A percentile compares a stretch with the other conserved stretches of the same genome.
phyloP scores from a whole-genome alignment of 2,888 invertebrate species.

The Pinctada fucata region DNA sequence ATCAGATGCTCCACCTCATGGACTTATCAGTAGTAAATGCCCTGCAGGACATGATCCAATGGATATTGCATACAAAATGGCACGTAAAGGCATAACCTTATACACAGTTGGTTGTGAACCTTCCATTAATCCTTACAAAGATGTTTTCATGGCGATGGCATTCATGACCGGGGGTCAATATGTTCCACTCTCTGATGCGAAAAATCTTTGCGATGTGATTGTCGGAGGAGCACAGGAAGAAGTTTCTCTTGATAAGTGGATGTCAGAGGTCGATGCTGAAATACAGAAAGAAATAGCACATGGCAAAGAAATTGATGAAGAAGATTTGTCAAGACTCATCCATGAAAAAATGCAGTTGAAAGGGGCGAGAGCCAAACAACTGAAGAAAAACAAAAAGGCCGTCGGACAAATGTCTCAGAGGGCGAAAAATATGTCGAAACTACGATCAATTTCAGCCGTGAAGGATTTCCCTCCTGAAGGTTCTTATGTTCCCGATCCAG shows the following conservation, averaged over 20 bases:
- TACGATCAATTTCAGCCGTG: slow-evolving; percentile 5
- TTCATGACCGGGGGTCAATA: slow-evolving; percentile 68
- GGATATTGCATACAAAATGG: slow-evolving; percentile 51
- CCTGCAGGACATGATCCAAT: slow-evolving; percentile 64
- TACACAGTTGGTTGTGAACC: slow-evolving; percentile 67
- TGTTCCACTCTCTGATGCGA: slow-evolving; percentile 60
- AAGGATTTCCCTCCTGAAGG: background rate
- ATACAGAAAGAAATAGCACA: slow-evolving; percentile 46
- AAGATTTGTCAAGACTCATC: slow-evolving; percentile 34
- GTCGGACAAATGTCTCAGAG: slow-evolving; percentile 15
- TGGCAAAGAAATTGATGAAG: slow-evolving; percentile 34
- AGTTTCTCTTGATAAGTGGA: slow-evolving; percentile 61
- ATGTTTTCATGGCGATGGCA: slow-evolving; percentile 64
- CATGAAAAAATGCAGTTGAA: slow-evolving; percentile 29
- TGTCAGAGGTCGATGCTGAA: slow-evolving; percentile 57
- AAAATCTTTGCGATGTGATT: slow-evolving; percentile 60
- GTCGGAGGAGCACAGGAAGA: slow-evolving; percentile 68
- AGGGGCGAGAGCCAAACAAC: slow-evolving; percentile 37
- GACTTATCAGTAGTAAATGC: slow-evolving; percentile 65
- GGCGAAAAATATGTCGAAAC: slow-evolving; percentile 24
- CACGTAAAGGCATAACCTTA: slow-evolving; percentile 60
- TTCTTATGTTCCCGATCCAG: background rate
- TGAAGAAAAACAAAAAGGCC: slow-evolving; percentile 32
- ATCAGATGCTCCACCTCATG: slow-evolving; percentile 69
- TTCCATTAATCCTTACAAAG: slow-evolving; percentile 53